Percentiles rank a stretch among this genome's conserved stretches.
Evolutionary conservation across 2,113 vertebrate species (phyloP).

Genomic region (Oplegnathus fasciatus): DNA sequence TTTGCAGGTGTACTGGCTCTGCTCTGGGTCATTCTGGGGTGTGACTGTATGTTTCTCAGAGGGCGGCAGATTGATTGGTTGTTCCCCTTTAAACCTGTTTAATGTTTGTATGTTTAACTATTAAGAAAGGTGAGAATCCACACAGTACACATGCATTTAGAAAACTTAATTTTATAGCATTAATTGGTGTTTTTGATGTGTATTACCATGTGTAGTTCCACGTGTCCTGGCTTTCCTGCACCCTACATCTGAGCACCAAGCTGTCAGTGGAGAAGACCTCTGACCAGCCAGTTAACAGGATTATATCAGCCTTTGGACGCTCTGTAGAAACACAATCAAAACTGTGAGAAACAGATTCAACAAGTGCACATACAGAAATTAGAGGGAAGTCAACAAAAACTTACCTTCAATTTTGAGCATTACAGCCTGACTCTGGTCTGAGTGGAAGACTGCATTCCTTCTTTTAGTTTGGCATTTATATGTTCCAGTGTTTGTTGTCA

Average conservation of each 20-base stretch:
- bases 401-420: slow-evolving; percentile 12
- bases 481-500: slow-evolving; percentile 11
- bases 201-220: slow-evolving; percentile 84
- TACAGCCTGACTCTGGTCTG: background rate
- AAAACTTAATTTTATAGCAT: background rate
- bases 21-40: slow-evolving; percentile 67
- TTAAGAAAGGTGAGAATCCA: background rate
- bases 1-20: slow-evolving; percentile 73
- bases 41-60: slow-evolving; percentile 46
- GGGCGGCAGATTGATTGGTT: fast-evolving
- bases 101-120: background rate
- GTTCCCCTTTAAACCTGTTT: slow-evolving; percentile 52
- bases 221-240: background rate
- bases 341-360: background rate
- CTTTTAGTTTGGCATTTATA: slow-evolving; percentile 60
- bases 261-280: slow-evolving; percentile 79
- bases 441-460: fast-evolving
- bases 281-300: slow-evolving; percentile 75
- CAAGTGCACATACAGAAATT: background rate
- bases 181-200: background rate
- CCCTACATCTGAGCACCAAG: slow-evolving; percentile 74
- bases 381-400: background rate
- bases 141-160: background rate
- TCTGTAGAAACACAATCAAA: slow-evolving; percentile 55
- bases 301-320: slow-evolving; percentile 63